Evolutionary conservation across 2,113 vertebrate genomes (phyloP).

Genomic region (Nicator chloris): DNA sequence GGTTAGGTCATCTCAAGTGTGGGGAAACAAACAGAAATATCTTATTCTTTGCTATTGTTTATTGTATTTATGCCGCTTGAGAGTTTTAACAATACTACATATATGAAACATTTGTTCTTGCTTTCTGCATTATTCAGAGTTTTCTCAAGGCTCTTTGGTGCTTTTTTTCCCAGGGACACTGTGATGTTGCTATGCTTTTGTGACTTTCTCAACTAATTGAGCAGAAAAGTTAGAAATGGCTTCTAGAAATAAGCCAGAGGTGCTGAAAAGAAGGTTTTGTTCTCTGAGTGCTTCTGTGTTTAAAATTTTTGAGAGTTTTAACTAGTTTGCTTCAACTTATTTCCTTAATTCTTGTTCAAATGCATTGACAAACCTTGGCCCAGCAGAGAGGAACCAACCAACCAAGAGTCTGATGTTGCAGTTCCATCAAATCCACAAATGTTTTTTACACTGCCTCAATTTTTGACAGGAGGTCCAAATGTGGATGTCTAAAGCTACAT

Average conservation of each 20-base stretch:
- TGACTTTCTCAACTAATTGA: slow-evolving; percentile 19
- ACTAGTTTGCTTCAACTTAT: background rate
- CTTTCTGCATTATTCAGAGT: slow-evolving; percentile 29
- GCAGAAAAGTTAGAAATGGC: background rate
- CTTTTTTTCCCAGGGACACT: background rate
- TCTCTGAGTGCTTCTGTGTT: background rate
- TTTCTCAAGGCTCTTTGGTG: slow-evolving; percentile 19
- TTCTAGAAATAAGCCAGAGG: background rate
- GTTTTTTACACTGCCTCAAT: background rate
- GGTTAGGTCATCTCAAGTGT: slow-evolving; percentile 41
- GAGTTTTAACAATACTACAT: slow-evolving; percentile 44
- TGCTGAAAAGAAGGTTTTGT: slow-evolving; percentile 25
- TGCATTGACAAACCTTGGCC: background rate
- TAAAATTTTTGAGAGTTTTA: slow-evolving; percentile 4
- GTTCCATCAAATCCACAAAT: background rate
- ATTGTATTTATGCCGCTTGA: slow-evolving; percentile 22
- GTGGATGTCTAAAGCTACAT: background rate
- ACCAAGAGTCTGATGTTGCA: background rate
- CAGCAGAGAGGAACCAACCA: background rate
- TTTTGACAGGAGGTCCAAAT: background rate
- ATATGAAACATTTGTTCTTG: slow-evolving; percentile 53
- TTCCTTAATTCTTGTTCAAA: background rate
- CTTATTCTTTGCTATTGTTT: slow-evolving; percentile 53
- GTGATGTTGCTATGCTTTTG: background rate
- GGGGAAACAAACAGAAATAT: slow-evolving; percentile 55